Percentiles rank a stretch among this genome's conserved stretches.
These are phyloP conservation scores for Eutrigla gurnardus DNA, from an alignment of 2,797 vertebrate genomes.

Conservation along the genomic window DNA sequence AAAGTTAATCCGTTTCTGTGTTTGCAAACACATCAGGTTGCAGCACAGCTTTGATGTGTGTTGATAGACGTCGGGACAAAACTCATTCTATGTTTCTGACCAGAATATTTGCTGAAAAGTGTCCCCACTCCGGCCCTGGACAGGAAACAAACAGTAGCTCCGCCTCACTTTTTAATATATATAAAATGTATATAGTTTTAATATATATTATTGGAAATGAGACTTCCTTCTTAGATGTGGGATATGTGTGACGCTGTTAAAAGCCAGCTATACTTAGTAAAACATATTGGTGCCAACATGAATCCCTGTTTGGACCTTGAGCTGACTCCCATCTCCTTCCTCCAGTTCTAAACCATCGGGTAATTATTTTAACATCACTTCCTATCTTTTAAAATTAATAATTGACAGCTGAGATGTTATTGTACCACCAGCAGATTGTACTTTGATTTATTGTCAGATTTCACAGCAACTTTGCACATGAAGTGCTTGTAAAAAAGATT, in stretches of 20 bases:
- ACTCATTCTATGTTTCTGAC: not conserved
- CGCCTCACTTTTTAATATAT: too few relatives aligned
- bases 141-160: not conserved
- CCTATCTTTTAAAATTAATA: too few relatives aligned
- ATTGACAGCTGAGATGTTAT: too few relatives aligned
- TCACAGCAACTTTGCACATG: not conserved
- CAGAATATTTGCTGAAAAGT: not conserved
- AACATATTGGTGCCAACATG: not conserved
- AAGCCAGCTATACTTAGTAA: not conserved
- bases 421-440: not conserved
- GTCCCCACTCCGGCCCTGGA: too few relatives aligned
- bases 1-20: constrained; percentile 20
- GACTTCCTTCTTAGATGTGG: too few relatives aligned
- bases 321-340: too few relatives aligned
- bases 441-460: not conserved
- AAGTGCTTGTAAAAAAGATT: not conserved
- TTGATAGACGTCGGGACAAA: not conserved
- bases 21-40: constrained; percentile 5
- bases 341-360: too few relatives aligned
- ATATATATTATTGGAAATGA: not conserved
- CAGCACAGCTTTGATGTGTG: not conserved
- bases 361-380: too few relatives aligned
- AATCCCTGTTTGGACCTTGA: too few relatives aligned
- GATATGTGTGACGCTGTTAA: too few relatives aligned
- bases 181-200: too few relatives aligned